These are phyloP conservation scores for Enhydra lutris DNA, from an alignment of 2,113 vertebrate species.

Conservation along the genomic window DNA sequence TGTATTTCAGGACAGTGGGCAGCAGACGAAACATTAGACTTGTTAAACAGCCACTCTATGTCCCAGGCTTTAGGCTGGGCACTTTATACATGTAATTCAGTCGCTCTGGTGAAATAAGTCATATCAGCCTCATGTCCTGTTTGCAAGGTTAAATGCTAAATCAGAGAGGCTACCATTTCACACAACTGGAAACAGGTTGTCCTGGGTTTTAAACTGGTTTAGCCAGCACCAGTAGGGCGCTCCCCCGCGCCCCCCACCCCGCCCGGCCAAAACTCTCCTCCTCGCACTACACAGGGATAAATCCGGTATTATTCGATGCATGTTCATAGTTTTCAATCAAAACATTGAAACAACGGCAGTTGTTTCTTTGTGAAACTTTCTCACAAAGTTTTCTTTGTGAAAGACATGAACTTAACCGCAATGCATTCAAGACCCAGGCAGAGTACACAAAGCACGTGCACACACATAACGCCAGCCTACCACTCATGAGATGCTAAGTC, in stretches of 20 bases:
- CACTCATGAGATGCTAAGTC: background rate
- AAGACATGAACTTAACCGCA: background rate
- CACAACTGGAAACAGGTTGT: background rate
- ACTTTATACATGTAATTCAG: background rate
- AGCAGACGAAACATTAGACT: background rate
- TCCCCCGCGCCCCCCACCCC: too few species aligned
- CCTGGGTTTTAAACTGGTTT: background rate
- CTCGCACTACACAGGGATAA: background rate
- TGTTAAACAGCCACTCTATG: background rate
- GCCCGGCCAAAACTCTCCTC: background rate
- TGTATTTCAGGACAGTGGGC: background rate
- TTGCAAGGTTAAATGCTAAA: background rate
- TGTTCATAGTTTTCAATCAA: background rate
- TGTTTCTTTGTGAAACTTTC: background rate
- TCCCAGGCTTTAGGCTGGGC: background rate
- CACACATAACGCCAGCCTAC: background rate
- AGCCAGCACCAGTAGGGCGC: too few species aligned
- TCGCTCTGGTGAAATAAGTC: background rate
- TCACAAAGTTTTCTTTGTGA: background rate
- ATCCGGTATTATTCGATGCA: background rate
- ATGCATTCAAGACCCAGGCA: background rate
- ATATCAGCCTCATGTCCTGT: background rate
- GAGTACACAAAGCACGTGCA: accelerated
- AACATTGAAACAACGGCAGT: background rate
- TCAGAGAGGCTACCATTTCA: background rate